Evolutionary conservation across 2,888 invertebrate genomes (phyloP), one percentile per base, ranked within the genome.

Genomic region (Clunio marinus): DNA sequence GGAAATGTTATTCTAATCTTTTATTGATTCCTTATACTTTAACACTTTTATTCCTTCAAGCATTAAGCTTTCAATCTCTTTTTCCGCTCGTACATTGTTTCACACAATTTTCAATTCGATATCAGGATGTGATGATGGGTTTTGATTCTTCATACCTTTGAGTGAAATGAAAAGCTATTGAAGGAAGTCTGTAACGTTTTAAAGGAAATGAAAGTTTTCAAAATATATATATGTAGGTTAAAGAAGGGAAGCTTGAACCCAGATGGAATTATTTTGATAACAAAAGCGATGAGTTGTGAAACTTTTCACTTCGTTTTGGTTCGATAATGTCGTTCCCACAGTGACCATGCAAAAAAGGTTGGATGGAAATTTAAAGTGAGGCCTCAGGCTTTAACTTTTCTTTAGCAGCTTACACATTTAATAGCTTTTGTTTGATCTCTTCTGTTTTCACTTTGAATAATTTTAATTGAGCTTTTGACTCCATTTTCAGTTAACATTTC

Each of bases 1-100:
- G 37, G 45, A 63, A 25, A 28, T 46, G 46, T 46, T 63, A 63
- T 27, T 63, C 28, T 63, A 41, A 63, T 63, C 46, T 37, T 35
- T 27, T 37, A 63, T 63, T 63, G 45, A 46, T 46, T 45, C 45
- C 63, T 46, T 25, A 45, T 10, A 17, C 2, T 22, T 1, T 63
- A 27, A 22, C 57, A 57, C 57, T 28, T 25, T 46, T 63, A 37
- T 58, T 58, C 1, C 22, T 7, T 24, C 15, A 62, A 13, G 20
- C 35, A 20, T 13, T 41, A 60, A 62, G 62, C 62, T 62, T 62
- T 62, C 51, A n/a, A 51, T 32, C 45, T 13, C 35, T 59, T 28
- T 35, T 59, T 35, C 59, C 35, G 59, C 32, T 63, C 45, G 17
- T 17, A 63, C 45, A 45, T 45, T 46, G 45, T 46, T 41, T 46